phyloP scores from a whole-genome alignment of 2,113 vertebrate species.

The Ctenodactylus gundi region DNA sequence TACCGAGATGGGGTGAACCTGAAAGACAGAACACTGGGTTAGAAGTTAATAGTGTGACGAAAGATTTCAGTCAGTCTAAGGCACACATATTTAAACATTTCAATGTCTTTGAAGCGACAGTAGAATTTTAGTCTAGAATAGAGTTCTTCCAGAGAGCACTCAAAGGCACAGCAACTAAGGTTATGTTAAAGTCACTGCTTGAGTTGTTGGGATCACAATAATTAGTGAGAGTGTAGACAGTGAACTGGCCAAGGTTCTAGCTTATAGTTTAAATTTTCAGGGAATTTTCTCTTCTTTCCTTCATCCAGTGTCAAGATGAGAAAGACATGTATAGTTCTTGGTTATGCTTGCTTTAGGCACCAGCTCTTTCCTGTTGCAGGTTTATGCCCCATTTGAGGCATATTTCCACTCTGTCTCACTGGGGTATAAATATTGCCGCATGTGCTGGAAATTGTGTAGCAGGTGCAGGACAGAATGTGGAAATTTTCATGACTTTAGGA shows the following conservation, averaged over 20 bases:
- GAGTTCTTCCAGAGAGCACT: background rate
- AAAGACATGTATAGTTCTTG: conserved; percentile 12
- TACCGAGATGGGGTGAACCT: background rate
- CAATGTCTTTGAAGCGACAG: background rate
- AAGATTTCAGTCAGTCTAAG: background rate
- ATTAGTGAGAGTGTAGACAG: background rate
- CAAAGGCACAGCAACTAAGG: background rate
- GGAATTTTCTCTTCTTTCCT: background rate
- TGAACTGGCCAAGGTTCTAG: background rate
- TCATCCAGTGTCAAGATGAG: background rate
- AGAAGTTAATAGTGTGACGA: background rate
- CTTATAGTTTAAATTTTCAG: background rate
- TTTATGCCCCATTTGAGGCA: background rate
- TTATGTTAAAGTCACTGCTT: background rate
- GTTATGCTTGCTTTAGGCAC: background rate
- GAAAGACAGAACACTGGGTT: background rate
- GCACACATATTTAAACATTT: background rate
- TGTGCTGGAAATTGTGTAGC: background rate
- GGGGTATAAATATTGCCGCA: background rate
- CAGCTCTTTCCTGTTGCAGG: background rate
- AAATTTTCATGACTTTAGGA: background rate
- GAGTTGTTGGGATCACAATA: background rate
- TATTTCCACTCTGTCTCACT: background rate
- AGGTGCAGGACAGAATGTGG: background rate
- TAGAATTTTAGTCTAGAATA: background rate